A percentile compares a stretch with the other conserved stretches of the same genome.
These are phyloP conservation scores for Fistularia tabacaria DNA, from an alignment of 2,797 vertebrate species.

Conservation along the genomic window DNA sequence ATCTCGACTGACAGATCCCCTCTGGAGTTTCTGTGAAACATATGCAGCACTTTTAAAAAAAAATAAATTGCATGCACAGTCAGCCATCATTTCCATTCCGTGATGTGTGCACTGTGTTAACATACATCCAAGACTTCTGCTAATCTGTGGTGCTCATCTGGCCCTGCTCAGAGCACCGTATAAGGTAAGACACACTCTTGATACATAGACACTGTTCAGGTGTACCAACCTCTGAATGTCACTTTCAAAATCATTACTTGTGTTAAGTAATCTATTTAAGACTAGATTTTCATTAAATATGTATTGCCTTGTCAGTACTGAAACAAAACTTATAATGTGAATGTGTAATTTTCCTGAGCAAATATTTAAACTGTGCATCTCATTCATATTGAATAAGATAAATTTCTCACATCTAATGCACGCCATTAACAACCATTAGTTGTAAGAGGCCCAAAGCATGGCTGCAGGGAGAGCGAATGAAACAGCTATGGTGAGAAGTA, in stretches of 20 bases:
- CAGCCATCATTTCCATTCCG: slow-evolving; percentile 10
- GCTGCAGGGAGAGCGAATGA: slow-evolving; percentile 25
- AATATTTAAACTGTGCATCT: slow-evolving; percentile 37
- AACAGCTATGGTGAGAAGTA: slow-evolving; percentile 3
- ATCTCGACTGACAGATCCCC: slow-evolving; percentile 33
- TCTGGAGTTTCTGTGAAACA: slow-evolving; percentile 43
- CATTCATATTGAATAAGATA: slow-evolving; percentile 43
- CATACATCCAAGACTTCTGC: slow-evolving; percentile 33
- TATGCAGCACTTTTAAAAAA: slow-evolving; percentile 11
- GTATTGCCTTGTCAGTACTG: slow-evolving; percentile 17
- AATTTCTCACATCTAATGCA: slow-evolving; percentile 23
- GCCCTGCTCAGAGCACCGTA: slow-evolving; percentile 33
- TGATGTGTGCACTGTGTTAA: slow-evolving; percentile 48
- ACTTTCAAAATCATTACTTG: slow-evolving; percentile 23
- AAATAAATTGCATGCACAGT: too few species aligned
- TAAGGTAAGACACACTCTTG: slow-evolving; percentile 61
- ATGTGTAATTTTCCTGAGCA: slow-evolving; percentile 20
- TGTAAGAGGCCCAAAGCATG: slow-evolving; percentile 19
- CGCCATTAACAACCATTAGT: slow-evolving; percentile 12
- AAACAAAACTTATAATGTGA: slow-evolving; percentile 19
- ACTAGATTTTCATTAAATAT: slow-evolving; percentile 14
- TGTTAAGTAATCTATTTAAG: slow-evolving; percentile 8
- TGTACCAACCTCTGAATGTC: slow-evolving; percentile 3
- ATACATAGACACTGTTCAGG: slow-evolving; percentile 3
- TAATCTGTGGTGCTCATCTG: slow-evolving; percentile 42